phyloP scores from a whole-genome alignment of 1,140 invertebrate genomes.

The Druon quercuslanigerum region DNA sequence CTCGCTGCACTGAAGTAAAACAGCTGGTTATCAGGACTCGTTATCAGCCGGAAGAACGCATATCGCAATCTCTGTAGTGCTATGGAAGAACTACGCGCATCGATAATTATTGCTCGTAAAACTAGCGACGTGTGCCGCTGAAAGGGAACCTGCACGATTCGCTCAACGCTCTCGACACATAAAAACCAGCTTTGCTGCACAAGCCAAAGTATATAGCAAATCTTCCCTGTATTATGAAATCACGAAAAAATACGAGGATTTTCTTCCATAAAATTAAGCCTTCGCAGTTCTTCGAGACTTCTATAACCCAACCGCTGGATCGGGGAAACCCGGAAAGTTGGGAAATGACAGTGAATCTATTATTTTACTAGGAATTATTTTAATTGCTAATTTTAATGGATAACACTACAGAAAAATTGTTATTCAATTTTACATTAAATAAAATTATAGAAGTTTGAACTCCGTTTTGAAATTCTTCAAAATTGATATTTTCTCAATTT shows the following conservation, averaged over 20 bases:
- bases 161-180: slow-evolving; percentile 31
- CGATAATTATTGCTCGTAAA: slow-evolving; percentile 65
- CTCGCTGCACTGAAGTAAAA: slow-evolving; percentile 37
- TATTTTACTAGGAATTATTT: no score
- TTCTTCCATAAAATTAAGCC: not conserved
- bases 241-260: not conserved
- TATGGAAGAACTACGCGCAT: slow-evolving; percentile 49
- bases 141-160: slow-evolving; percentile 40
- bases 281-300: not conserved
- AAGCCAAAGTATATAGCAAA: not conserved
- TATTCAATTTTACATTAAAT: no score
- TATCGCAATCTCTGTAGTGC: slow-evolving; percentile 47
- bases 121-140: slow-evolving; percentile 54
- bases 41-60: slow-evolving; percentile 52
- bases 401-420: no score
- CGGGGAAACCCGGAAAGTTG: no score
- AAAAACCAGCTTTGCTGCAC: slow-evolving; percentile 21
- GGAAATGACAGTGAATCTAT: no score
- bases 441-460: no score
- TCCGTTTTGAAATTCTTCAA: no score
- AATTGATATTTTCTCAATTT: no score
- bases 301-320: no score
- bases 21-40: slow-evolving; percentile 45
- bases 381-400: no score
- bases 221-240: not conserved